These are phyloP conservation scores for Hermetia illucens DNA, from an alignment of 1,140 invertebrate species.

Conservation along the genomic window DNA sequence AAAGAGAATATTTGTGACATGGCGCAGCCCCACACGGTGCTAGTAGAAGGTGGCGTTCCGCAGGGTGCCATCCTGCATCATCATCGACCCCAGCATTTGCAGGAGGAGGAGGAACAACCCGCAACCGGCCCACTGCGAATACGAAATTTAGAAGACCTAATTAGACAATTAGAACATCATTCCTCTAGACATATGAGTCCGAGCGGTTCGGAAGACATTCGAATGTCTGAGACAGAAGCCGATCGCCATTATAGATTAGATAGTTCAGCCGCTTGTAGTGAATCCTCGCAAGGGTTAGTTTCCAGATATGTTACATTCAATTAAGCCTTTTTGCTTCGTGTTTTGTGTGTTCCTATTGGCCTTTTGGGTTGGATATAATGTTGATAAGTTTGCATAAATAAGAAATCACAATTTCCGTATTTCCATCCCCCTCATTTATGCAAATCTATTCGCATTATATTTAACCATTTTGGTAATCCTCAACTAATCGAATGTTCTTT, in stretches of 20 bases:
- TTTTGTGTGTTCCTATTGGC: background rate
- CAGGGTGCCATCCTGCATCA: slow-evolving; percentile 22
- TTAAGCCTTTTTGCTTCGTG: background rate
- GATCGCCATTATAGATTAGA: slow-evolving; percentile 78
- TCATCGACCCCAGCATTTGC: slow-evolving; percentile 23
- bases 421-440: background rate
- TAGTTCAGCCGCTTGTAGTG: slow-evolving; percentile 58
- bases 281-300: slow-evolving; percentile 56
- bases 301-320: no score
- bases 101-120: slow-evolving; percentile 52
- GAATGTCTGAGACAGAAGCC: slow-evolving; percentile 81
- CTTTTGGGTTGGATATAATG: no score
- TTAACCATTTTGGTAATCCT: no score
- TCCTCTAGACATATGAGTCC: slow-evolving; percentile 76
- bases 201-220: slow-evolving; percentile 77
- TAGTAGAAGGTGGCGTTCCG: slow-evolving; percentile 21
- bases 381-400: no score
- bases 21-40: slow-evolving; percentile 29
- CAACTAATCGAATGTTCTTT: slow-evolving; percentile 6
- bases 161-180: slow-evolving; percentile 79
- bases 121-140: slow-evolving; percentile 65
- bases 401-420: background rate
- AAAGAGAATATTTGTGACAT: slow-evolving; percentile 50
- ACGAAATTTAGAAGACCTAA: slow-evolving; percentile 79
- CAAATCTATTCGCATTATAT: background rate